Percentiles rank a stretch among this genome's conserved stretches.
Conservation (phyloP, 2,113 vertebrate genomes). For the Jaculus jaculus region DNA sequence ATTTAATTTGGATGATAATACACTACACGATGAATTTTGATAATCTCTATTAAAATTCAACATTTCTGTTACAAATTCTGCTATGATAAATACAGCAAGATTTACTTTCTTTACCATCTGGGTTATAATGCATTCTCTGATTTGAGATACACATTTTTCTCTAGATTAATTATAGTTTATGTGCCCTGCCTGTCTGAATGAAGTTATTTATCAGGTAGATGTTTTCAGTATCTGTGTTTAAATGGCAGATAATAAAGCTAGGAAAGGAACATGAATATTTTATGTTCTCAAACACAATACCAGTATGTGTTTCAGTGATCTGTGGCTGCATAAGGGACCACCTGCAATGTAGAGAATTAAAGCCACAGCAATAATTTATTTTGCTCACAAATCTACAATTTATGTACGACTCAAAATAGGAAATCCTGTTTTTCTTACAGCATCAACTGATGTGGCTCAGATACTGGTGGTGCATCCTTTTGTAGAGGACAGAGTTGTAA, state of each 20-base stretch:
- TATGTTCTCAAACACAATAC: conserved; percentile 13
- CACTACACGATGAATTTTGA: neutral
- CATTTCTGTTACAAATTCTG: neutral
- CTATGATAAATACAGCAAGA: neutral
- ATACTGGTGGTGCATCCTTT: neutral
- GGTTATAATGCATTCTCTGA: neutral
- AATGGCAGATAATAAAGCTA: conserved; percentile 15
- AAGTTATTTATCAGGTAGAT: conserved; percentile 13
- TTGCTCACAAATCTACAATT: neutral
- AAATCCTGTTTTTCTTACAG: neutral
- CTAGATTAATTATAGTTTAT: neutral
- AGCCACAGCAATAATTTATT: neutral
- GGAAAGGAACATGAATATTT: neutral
- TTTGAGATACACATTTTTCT: neutral
- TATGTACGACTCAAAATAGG: neutral
- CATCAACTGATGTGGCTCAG: neutral
- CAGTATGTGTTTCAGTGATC: neutral
- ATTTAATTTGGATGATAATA: neutral
- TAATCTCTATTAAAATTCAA: neutral
- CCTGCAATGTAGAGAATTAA: neutral
- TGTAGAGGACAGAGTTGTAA: too few relatives aligned
- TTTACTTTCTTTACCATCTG: conserved; percentile 3
- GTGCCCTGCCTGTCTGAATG: neutral
- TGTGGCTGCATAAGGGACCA: neutral
- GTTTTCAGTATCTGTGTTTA: neutral